Base-by-base conservation (phyloP, 2,113 vertebrate species). In the Nanorana parkeri region DNA sequence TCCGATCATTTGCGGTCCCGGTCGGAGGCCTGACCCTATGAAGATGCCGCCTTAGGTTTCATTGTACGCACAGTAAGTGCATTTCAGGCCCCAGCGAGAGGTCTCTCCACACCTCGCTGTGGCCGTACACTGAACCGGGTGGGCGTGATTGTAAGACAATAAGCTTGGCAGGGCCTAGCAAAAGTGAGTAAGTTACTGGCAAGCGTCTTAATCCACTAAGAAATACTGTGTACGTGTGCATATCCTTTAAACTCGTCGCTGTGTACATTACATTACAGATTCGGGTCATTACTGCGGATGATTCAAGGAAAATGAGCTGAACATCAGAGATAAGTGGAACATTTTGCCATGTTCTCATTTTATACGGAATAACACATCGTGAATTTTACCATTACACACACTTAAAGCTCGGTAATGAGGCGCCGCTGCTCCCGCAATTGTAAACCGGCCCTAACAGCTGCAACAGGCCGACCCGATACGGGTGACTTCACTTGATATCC, bases 131-230 rank as follows among this genome's bases (percentile, higher is more conserved):
- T 75, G 72, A 75, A 75, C 72, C 41, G 58, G 71, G 72, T 61
- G 72, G 72, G 72, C 36, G 72, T 61, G 72, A 75, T 36, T 41
- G 55, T 15, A 61, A 47, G 72, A 75, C 54, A 55, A 61, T 56
- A 60, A 75, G 26, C 55, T 75, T 75, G 72, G 72, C 72, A 75
- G 2, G 29, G 29, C 23, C 11, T 41, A 17, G 11, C 20, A 75
- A 74, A 75, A 56, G 32, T 41, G 72, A 75, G 60, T 61, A 36
- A 75, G 72, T 75, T 56, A 61, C 55, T 75, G 72, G 72, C 58
- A 75, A 75, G n/a, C 55, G 19, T 28, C 72, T 29, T 60, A 60
- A 36, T 75, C 72, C 72, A 75, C 72, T 61, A 17, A 1, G 72
- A 61, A 75, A 16, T 26, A 74, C n/a, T 47, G 54, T 60, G 72